phyloP scores from a whole-genome alignment of 1,140 invertebrate species.

The Drosophila insularis region DNA sequence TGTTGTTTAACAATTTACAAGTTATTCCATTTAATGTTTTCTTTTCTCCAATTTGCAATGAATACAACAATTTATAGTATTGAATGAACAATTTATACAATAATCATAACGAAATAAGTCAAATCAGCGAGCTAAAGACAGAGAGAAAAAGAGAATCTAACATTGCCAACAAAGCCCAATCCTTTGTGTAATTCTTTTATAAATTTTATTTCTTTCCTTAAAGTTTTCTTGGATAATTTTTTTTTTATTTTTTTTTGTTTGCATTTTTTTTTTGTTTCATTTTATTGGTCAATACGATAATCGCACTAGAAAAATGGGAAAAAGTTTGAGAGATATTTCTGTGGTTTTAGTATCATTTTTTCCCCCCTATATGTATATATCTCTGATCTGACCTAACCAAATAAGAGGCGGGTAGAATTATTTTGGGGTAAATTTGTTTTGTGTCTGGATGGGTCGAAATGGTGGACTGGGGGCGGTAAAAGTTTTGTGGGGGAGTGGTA shows the following conservation, averaged over 20 bases:
- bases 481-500: neutral
- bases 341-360: slow-evolving; percentile 18
- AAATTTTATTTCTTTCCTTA: slow-evolving; percentile 6
- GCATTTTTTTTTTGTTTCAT: slow-evolving; percentile 15
- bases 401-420: slow-evolving; percentile 1
- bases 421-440: neutral
- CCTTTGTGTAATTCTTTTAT: slow-evolving; percentile 15
- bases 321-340: slow-evolving; percentile 13
- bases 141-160: slow-evolving; percentile 38
- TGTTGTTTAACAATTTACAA: slow-evolving; percentile 26
- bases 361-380: slow-evolving; percentile 19
- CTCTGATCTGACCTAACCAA: slow-evolving; percentile 26
- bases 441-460: neutral
- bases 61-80: slow-evolving; percentile 32
- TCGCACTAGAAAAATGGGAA: neutral
- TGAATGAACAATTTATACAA: slow-evolving; percentile 20
- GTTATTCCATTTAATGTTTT: neutral
- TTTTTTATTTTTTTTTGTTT: slow-evolving; percentile 26
- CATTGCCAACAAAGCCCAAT: slow-evolving; percentile 49
- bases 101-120: slow-evolving; percentile 52
- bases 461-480: neutral
- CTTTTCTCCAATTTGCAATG: neutral
- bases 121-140: slow-evolving; percentile 74
- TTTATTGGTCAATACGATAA: slow-evolving; percentile 7
- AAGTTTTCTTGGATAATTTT: slow-evolving; percentile 19